Percentiles rank a stretch among this genome's conserved stretches.
These are phyloP conservation scores for Sialis fuliginosa DNA, from an alignment of 2,888 invertebrate genomes.

Conservation along the genomic window DNA sequence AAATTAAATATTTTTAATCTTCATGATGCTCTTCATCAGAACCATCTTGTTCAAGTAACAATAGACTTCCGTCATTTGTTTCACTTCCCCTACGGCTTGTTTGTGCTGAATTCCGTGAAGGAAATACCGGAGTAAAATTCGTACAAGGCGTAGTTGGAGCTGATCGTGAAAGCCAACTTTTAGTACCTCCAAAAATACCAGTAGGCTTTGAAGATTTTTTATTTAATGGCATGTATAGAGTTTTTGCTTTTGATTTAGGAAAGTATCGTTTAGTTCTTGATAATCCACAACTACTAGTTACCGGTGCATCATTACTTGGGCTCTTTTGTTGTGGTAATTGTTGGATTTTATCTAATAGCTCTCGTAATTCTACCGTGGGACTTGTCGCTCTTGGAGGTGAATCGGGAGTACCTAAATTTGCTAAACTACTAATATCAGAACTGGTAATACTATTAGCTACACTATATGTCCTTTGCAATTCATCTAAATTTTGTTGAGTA, in stretches of 20 bases:
- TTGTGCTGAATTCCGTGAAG: slow-evolving; percentile 28
- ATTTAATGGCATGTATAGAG: slow-evolving; percentile 49
- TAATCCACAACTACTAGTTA: background rate
- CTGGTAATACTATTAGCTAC: slow-evolving; percentile 27
- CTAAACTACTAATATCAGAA: slow-evolving; percentile 51
- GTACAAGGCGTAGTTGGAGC: slow-evolving; percentile 66
- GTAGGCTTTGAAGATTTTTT: slow-evolving; percentile 17
- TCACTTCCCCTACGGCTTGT: slow-evolving; percentile 31
- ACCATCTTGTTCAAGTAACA: slow-evolving; percentile 36
- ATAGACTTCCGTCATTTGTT: slow-evolving; percentile 42
- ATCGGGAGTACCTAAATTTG: slow-evolving; percentile 45
- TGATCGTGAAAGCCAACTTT: slow-evolving; percentile 51
- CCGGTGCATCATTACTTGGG: slow-evolving; percentile 10
- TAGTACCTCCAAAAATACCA: slow-evolving; percentile 14
- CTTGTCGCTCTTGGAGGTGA: slow-evolving; percentile 73
- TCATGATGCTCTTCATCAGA: slow-evolving; percentile 21
- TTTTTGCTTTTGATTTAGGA: slow-evolving; percentile 39
- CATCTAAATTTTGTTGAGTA: slow-evolving; percentile 11
- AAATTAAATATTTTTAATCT: background rate
- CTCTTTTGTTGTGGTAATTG: slow-evolving; percentile 36
- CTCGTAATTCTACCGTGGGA: slow-evolving; percentile 57
- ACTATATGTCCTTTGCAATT: slow-evolving; percentile 19
- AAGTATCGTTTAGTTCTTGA: slow-evolving; percentile 25
- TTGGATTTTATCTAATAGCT: slow-evolving; percentile 54
- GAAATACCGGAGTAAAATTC: slow-evolving; percentile 45